A percentile compares a stretch with the other conserved stretches of the same genome.
These are phyloP conservation scores for Helicolenus hilgendorfi DNA, from an alignment of 2,797 vertebrate genomes.

Conservation along the genomic window DNA sequence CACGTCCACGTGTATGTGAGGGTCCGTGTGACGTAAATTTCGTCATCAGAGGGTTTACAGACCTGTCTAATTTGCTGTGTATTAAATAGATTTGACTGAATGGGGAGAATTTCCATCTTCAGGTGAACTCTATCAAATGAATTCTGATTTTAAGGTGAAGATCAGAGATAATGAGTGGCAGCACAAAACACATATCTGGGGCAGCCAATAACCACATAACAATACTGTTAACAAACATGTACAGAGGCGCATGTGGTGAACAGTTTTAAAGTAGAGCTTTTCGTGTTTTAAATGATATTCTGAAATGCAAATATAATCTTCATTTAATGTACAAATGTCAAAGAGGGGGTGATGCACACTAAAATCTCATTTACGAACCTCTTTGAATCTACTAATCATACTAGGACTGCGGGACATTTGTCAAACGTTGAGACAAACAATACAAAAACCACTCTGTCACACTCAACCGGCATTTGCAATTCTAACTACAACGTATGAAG, in stretches of 20 bases:
- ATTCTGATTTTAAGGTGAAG: background rate
- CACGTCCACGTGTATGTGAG: too few relatives aligned
- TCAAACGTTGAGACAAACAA: constrained; percentile 72
- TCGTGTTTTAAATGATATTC: constrained; percentile 26
- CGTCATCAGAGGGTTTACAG: background rate
- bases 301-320: constrained; percentile 60
- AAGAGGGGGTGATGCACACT: constrained; percentile 33
- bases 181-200: background rate
- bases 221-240: background rate
- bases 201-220: background rate
- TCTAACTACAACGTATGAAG: constrained; percentile 79
- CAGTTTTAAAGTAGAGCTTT: constrained; percentile 1
- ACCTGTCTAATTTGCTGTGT: background rate
- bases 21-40: background rate
- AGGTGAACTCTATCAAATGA: background rate
- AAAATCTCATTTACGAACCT: constrained; percentile 63
- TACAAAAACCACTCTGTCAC: constrained; percentile 84
- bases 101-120: background rate
- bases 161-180: background rate
- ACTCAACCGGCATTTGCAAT: constrained; percentile 84
- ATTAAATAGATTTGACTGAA: background rate
- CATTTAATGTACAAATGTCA: constrained; percentile 72
- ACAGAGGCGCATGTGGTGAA: background rate
- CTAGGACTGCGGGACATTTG: constrained; percentile 69
- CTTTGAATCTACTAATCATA: constrained; percentile 70